Evolutionary conservation across 1,140 invertebrate species (phyloP), one percentile per base, ranked within the genome.

Genomic region (Stenopsyche tienmushanensis): DNA sequence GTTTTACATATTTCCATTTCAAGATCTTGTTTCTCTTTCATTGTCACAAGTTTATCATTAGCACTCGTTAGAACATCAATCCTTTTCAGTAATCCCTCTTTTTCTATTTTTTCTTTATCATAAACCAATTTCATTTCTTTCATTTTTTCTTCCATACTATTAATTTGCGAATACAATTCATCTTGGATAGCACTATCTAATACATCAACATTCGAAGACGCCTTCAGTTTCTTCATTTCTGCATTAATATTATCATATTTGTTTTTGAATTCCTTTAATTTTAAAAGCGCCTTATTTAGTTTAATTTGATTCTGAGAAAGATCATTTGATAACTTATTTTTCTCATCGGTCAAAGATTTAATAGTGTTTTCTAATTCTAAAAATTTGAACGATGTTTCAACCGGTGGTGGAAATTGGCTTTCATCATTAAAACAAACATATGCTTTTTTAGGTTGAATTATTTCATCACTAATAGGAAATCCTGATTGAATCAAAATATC

Each of bases 1-100:
- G 84, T 84, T 72, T 88, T 85, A 75, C 86, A 86, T 67, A 88
- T 81, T 67, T 88, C 83, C 65, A 88, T 81, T 74, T 89, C 86
- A 71, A 80, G 81, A 67, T 92, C 90, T 76, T 91, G 86, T 64
- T 87, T 86, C 74, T 93, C 90, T 77, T 92, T 92, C 75, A 89
- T 85, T 72, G 92, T 89, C 1, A 86, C 75, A 69, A 91, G 83
- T 50, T 85, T 83, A 34, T 92, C 89, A 73, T 93, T 92, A n/a
- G 89, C 89, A 17, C 85, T 81, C 1, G 85, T 85, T 8, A 94
- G 75, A 3, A 90, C 83, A 66, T 92, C 90, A 54, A 92, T 83
- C 74, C 84, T 83, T 71, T 92, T 90, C 15, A 81, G 66, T 3
- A 91, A 72, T 67, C 80, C 79, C 62, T 87, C 85, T 71, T 87